Conservation (phyloP, 2,113 vertebrate genomes). For the Proterorhinus semilunaris region DNA sequence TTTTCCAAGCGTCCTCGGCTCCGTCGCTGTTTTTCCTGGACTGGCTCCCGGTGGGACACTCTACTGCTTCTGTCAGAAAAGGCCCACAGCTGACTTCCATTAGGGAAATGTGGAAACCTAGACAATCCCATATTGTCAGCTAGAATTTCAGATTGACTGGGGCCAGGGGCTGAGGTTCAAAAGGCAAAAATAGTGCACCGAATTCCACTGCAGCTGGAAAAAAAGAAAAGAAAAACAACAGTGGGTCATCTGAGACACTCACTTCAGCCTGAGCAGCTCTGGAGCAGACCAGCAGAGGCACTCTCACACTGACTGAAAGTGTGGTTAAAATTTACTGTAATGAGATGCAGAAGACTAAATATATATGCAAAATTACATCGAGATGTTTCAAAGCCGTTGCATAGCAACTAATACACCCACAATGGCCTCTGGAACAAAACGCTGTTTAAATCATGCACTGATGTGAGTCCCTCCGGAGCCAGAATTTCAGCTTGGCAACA, state of each 20-base stretch:
- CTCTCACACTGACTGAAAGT: neutral
- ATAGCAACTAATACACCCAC: conserved; percentile 3
- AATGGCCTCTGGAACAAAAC: conserved; percentile 7
- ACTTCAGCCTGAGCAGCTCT: neutral
- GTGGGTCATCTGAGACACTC: neutral
- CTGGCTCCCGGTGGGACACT: conserved; percentile 68
- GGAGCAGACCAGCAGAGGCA: neutral
- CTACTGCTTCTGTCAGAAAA: conserved; percentile 67
- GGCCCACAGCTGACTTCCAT: conserved; percentile 77
- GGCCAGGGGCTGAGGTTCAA: conserved; percentile 5
- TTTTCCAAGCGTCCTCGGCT: conserved; percentile 43
- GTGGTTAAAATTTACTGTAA: neutral
- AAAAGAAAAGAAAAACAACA: conserved; percentile 4
- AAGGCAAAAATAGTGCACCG: conserved; percentile 8
- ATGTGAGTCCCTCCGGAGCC: neutral
- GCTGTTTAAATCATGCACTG: conserved; percentile 3
- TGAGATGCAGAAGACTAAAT: conserved; percentile 5
- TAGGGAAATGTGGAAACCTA: conserved; percentile 64
- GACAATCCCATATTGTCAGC: conserved; percentile 67
- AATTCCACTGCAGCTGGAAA: conserved; percentile 8
- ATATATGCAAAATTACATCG: conserved; percentile 2
- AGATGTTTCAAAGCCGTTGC: conserved; percentile 19
- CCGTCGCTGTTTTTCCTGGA: conserved; percentile 75
- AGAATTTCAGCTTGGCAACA: neutral
- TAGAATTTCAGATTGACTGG: conserved; percentile 46